Conservation (phyloP, 1,140 invertebrate species). For the Pogonomyrmex barbatus region DNA sequence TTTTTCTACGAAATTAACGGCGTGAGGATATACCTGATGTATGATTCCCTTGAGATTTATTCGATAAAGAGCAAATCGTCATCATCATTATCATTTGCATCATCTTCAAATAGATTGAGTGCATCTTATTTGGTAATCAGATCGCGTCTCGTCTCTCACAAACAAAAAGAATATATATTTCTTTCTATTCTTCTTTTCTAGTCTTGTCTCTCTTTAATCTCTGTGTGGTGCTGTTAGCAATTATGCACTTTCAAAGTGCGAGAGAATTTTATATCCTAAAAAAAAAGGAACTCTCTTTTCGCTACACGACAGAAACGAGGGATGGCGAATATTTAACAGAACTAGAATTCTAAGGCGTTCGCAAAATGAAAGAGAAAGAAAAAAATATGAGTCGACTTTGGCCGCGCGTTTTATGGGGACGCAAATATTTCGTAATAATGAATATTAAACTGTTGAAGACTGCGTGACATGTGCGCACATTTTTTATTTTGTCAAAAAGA, state of each 20-base stretch:
- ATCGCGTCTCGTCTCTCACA: slow-evolving; percentile 54
- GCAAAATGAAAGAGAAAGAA: slow-evolving; percentile 13
- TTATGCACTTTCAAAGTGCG: slow-evolving; percentile 59
- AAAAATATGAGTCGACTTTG: slow-evolving; percentile 7
- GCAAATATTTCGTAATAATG: slow-evolving; percentile 10
- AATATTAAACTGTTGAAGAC: slow-evolving; percentile 29
- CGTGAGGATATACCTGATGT: slow-evolving; percentile 25
- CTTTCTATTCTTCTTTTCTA: slow-evolving; percentile 72
- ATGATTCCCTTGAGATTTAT: slow-evolving; percentile 33
- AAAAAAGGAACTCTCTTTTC: slow-evolving; percentile 25
- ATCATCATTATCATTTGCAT: slow-evolving; percentile 26
- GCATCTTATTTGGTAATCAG: slow-evolving; percentile 44
- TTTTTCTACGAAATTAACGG: slow-evolving; percentile 39
- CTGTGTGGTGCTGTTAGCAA: slow-evolving; percentile 71
- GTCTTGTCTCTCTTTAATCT: slow-evolving; percentile 71
- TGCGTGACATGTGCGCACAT: slow-evolving; percentile 37
- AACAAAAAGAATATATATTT: slow-evolving; percentile 59
- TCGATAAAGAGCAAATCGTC: slow-evolving; percentile 3
- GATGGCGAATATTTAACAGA: slow-evolving; percentile 44
- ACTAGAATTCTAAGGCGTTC: slow-evolving; percentile 43
- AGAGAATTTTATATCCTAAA: slow-evolving; percentile 67
- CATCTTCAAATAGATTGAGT: not conserved
- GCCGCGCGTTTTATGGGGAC: slow-evolving; percentile 33
- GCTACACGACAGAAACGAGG: slow-evolving; percentile 42
- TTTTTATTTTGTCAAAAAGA: slow-evolving; percentile 39